Percentiles rank a stretch among this genome's conserved stretches.
Evolutionary conservation across 2,113 vertebrate species (phyloP).

Genomic region (Mus spicilegus): DNA sequence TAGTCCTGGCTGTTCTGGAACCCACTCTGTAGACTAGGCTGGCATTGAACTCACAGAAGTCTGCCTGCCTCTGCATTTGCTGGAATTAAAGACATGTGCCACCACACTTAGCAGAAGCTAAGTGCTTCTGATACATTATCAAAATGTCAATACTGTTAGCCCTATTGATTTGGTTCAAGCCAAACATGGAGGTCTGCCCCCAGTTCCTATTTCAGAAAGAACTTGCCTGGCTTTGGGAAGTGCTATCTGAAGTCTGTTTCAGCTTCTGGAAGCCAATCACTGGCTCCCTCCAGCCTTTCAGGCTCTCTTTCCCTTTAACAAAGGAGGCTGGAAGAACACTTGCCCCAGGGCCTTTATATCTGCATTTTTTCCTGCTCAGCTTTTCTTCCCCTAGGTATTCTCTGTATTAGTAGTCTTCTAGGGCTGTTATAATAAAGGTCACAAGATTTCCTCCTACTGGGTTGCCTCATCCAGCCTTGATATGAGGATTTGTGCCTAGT

Average conservation of each 20-base stretch:
- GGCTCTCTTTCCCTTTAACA: background rate
- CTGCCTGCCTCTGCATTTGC: background rate
- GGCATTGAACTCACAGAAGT: background rate
- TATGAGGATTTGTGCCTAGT: background rate
- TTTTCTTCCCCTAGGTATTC: background rate
- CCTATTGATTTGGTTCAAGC: background rate
- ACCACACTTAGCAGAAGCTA: background rate
- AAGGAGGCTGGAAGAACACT: background rate
- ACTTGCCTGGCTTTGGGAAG: background rate
- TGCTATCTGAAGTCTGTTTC: background rate
- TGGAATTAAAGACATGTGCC: background rate
- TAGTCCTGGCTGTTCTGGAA: background rate
- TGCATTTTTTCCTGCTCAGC: background rate
- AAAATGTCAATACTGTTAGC: background rate
- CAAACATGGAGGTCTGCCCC: background rate
- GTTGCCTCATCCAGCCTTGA: background rate
- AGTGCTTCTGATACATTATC: background rate
- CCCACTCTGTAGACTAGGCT: background rate
- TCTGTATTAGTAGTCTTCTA: conserved; percentile 9
- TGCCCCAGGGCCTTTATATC: background rate
- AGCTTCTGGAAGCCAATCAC: background rate
- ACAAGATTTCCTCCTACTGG: background rate
- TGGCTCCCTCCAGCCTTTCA: background rate
- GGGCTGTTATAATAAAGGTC: background rate
- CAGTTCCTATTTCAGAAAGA: background rate